phyloP scores from a whole-genome alignment of 2,797 vertebrate genomes.

The Cyclopterus lumpus region DNA sequence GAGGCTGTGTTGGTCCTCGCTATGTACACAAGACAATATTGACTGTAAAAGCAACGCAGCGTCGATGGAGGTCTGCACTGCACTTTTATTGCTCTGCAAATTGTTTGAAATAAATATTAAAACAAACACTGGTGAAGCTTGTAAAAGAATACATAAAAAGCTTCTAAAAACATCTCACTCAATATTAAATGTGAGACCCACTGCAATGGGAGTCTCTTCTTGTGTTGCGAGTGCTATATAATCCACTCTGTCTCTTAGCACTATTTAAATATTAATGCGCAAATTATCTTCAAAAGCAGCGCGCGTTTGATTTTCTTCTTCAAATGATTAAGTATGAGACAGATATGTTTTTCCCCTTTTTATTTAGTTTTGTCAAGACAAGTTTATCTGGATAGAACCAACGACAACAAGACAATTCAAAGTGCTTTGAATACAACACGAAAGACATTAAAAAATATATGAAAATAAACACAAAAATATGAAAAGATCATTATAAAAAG shows the following conservation, averaged over 20 bases:
- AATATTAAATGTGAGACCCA: not conserved
- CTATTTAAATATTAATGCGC: not conserved
- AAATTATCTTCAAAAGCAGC: not conserved
- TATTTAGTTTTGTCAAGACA: not conserved
- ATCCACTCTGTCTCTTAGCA: not conserved
- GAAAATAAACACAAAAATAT: not conserved
- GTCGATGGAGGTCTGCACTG: not conserved
- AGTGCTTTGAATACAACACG: not conserved
- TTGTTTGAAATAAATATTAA: not conserved
- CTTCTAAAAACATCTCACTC: not conserved
- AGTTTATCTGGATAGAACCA: not conserved
- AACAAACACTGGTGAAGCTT: not conserved
- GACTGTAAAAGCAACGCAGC: not conserved
- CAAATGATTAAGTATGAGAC: not conserved
- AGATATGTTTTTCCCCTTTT: not conserved
- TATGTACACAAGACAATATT: not conserved
- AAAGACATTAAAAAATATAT: not conserved
- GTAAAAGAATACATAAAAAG: not conserved
- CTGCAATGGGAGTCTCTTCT: not conserved
- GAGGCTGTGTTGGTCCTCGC: too few species aligned
- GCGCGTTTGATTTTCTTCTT: not conserved
- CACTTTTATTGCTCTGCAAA: not conserved
- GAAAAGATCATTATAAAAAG: not conserved
- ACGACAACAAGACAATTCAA: not conserved
- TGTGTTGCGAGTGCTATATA: not conserved